phyloP scores from a whole-genome alignment of 1,140 invertebrate genomes.

The Drosophila insularis region DNA sequence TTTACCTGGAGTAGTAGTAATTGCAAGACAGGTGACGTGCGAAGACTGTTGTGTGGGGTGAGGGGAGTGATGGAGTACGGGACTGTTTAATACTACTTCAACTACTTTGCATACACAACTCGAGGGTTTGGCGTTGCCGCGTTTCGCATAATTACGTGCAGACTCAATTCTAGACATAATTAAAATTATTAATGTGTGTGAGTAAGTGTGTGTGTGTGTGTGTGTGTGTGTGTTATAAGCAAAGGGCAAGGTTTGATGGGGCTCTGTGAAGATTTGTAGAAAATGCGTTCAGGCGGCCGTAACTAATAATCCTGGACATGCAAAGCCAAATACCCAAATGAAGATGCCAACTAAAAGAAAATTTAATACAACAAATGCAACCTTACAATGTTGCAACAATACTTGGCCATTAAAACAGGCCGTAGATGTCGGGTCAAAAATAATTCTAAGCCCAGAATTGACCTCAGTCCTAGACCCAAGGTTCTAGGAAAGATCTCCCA shows the following conservation, averaged over 20 bases:
- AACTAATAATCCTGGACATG: conserved; percentile 74
- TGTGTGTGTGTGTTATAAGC: neutral
- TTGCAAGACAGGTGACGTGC: conserved; percentile 22
- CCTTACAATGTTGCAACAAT: neutral
- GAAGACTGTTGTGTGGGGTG: conserved; percentile 5
- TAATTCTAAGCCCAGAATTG: no score
- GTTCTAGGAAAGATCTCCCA: no score
- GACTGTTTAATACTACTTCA: conserved; percentile 36
- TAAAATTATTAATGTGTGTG: conserved; percentile 66
- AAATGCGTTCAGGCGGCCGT: conserved; percentile 78
- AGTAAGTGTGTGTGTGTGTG: neutral
- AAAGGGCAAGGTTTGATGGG: neutral
- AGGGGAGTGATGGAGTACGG: neutral
- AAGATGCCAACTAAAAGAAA: neutral
- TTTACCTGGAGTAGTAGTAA: conserved; percentile 42
- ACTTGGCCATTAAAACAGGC: conserved; percentile 2
- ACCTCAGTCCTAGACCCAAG: no score
- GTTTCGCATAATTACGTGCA: conserved; percentile 79
- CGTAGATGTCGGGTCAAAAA: no score
- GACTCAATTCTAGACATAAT: conserved; percentile 73
- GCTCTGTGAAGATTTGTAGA: conserved; percentile 43
- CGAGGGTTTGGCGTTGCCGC: conserved; percentile 36
- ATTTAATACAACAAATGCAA: conserved; percentile 7
- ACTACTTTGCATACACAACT: conserved; percentile 53
- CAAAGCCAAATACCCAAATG: conserved; percentile 43